These are phyloP conservation scores for Ganaspis sp. DNA, from an alignment of 1,140 invertebrate genomes.

Conservation along the genomic window DNA sequence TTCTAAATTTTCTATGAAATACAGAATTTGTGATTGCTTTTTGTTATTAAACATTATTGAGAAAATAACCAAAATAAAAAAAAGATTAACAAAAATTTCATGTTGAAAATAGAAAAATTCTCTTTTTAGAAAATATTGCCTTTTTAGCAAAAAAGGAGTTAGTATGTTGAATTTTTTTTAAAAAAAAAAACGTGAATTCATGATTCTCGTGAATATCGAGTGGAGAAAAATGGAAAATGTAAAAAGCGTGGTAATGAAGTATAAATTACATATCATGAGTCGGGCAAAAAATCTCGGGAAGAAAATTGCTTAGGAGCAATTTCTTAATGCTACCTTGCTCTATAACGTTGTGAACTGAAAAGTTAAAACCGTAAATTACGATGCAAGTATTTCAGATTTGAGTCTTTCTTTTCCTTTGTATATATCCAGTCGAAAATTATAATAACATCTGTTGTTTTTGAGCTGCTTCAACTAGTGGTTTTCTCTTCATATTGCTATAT, in stretches of 20 bases:
- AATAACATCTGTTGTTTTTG: background rate
- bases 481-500: background rate
- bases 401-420: background rate
- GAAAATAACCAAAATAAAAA: too few relatives aligned
- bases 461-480: background rate
- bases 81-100: too few relatives aligned
- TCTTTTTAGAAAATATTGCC: too few relatives aligned
- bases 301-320: background rate
- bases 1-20: too few relatives aligned
- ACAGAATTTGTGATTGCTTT: too few relatives aligned
- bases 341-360: slow-evolving; percentile 2
- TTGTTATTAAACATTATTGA: too few relatives aligned
- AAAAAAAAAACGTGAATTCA: too few relatives aligned
- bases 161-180: too few relatives aligned
- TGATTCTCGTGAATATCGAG: too few relatives aligned
- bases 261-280: background rate
- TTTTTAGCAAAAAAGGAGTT: too few relatives aligned
- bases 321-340: background rate
- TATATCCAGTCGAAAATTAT: slow-evolving; percentile 3
- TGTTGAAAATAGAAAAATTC: too few relatives aligned
- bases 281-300: background rate
- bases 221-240: background rate
- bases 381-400: background rate
- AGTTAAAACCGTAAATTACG: slow-evolving; percentile 4
- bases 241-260: background rate